These are phyloP conservation scores for Seira musarum DNA, from an alignment of 2,888 invertebrate species.

Conservation along the genomic window DNA sequence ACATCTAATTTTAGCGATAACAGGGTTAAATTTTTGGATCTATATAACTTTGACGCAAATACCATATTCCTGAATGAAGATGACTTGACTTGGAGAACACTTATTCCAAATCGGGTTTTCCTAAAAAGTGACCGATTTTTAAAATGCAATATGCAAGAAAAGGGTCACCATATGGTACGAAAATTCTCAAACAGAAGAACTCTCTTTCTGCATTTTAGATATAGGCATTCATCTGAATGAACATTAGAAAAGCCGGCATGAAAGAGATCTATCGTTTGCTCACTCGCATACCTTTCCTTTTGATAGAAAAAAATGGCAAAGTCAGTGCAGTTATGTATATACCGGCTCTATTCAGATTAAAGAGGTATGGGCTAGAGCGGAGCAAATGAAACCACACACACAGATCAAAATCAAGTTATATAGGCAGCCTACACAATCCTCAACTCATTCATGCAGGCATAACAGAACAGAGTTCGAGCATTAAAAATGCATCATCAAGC, in stretches of 20 bases:
- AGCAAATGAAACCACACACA: constrained; percentile 14
- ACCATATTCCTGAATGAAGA: neutral
- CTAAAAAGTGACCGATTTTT: constrained; percentile 24
- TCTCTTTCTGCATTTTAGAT: neutral
- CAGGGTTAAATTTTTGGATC: neutral
- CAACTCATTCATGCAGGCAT: constrained; percentile 49
- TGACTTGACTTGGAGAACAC: neutral
- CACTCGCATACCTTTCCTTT: constrained; percentile 37
- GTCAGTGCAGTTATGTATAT: constrained; percentile 55
- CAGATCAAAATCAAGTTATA: constrained; percentile 18
- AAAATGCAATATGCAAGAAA: constrained; percentile 41
- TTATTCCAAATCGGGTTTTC: neutral
- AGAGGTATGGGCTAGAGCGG: neutral
- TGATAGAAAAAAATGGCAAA: constrained; percentile 47
- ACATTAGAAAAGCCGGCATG: constrained; percentile 46
- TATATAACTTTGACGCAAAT: neutral
- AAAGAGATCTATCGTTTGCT: constrained; percentile 30
- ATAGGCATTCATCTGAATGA: constrained; percentile 42
- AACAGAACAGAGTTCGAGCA: constrained; percentile 19
- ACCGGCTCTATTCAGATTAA: constrained; percentile 45
- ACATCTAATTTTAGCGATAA: neutral
- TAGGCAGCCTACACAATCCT: constrained; percentile 53
- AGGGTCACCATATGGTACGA: constrained; percentile 58
- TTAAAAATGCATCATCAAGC: constrained; percentile 12
- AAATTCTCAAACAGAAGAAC: constrained; percentile 25